A percentile compares a stretch with the other conserved stretches of the same genome.
phyloP scores from a whole-genome alignment of 1,140 invertebrate species.

The Drosophila aff. region DNA sequence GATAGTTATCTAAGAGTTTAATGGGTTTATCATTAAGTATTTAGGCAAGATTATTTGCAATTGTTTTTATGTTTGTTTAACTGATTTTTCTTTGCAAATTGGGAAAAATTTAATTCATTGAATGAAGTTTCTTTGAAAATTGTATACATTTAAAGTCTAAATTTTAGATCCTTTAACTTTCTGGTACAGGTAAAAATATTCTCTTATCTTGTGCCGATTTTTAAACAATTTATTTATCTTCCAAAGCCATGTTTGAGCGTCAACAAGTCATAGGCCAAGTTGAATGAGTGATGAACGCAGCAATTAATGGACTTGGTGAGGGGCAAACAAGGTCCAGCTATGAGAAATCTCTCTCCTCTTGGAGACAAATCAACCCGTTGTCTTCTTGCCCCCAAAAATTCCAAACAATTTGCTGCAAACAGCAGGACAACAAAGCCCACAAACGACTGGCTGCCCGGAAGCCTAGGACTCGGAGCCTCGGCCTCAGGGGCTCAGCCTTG shows the following conservation, averaged over 20 bases:
- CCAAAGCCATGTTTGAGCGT: background rate
- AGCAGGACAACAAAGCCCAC: slow-evolving; percentile 14
- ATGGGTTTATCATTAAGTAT: background rate
- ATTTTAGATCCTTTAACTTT: background rate
- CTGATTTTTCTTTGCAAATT: too few relatives aligned
- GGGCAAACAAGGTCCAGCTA: background rate
- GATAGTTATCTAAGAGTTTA: background rate
- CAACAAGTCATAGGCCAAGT: slow-evolving; percentile 6
- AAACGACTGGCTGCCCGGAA: slow-evolving; percentile 3
- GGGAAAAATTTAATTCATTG: too few relatives aligned
- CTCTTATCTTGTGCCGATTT: background rate
- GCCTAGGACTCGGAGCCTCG: slow-evolving; percentile 12
- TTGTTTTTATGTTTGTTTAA: background rate
- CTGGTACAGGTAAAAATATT: background rate
- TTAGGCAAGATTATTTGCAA: background rate
- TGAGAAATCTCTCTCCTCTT: slow-evolving; percentile 2
- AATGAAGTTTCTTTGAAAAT: background rate
- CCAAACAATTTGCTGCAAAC: slow-evolving; percentile 35
- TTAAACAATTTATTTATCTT: background rate
- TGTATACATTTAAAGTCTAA: background rate
- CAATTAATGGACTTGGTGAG: slow-evolving; percentile 17
- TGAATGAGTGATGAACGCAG: slow-evolving; percentile 11
- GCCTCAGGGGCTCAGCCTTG: slow-evolving; percentile 34
- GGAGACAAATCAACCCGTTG: slow-evolving; percentile 13
- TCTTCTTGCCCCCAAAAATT: background rate